Base-by-base conservation (phyloP, 2,888 invertebrate species). In the Andrena dorsata region DNA sequence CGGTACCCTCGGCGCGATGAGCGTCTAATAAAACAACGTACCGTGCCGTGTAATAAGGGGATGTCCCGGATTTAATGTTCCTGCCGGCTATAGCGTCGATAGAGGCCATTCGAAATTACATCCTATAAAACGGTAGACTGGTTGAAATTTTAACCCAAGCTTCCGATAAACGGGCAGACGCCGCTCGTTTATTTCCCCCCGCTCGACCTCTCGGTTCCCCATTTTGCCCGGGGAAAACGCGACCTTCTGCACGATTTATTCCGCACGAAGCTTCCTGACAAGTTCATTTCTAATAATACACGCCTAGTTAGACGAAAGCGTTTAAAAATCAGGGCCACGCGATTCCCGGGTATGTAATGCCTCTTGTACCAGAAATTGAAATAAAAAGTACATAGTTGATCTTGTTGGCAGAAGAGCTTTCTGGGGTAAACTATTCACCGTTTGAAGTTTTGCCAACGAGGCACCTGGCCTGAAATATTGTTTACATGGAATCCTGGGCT, bases 21-120 rank as follows among this genome's bases (percentile, higher is more conserved):
- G 83, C 78, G 80, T 85, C 82, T 86, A 88, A 87, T 87, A 87
- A 89, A 90, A 90, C 86, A 87, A 86, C 80, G 77, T 81, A 71
- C 66, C 77, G 65, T 76, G 68, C 70, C 78, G 80, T 83, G 83
- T 86, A 86, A 88, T 88, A 85, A 88, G 78, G 82, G 83, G 83
- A 86, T 80, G 84, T 80, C 76, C 78, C 73, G 78, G 76, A 86
- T 86, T 88, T 87, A 83, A 88, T 76, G 79, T 80, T 81, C 80
- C 80, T 66, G 61, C 81, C 58, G 83, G 83, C 77, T 80, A 82
- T 73, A 70, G 70, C 70, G 49, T 49, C 86, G 84, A 86, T 86
- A 81, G 77, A 80, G 77, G 35, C 74, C 80, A 73, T 78, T 81
- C 49, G 64, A 81, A 83, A 85, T 79, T 80, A 79, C 82, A 68